These are phyloP conservation scores for Oncorhynchus nerka DNA, from an alignment of 2,113 vertebrate genomes.

Conservation along the genomic window DNA sequence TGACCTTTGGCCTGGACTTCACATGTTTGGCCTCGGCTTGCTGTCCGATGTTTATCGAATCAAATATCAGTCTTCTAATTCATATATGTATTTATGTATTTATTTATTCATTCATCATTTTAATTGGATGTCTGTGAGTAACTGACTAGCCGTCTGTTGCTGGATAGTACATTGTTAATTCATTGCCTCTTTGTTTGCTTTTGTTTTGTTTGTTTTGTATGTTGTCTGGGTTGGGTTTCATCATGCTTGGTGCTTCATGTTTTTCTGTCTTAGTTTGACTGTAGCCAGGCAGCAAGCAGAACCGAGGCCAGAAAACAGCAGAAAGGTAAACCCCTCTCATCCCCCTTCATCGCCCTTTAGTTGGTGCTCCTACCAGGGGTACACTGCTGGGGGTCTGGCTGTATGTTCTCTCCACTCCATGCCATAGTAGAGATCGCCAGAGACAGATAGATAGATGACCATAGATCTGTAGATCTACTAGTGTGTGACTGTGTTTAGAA, in stretches of 20 bases:
- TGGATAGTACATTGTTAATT: background rate
- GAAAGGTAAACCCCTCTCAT: slow-evolving; percentile 71
- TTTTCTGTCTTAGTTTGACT: slow-evolving; percentile 75
- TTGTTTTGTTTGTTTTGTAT: slow-evolving; percentile 33
- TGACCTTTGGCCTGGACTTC: slow-evolving; percentile 42
- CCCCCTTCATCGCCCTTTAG: background rate
- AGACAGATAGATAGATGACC: background rate
- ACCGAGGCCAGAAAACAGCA: slow-evolving; percentile 66
- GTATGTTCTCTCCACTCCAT: background rate
- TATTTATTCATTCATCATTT: background rate
- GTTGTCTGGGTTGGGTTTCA: slow-evolving; percentile 49
- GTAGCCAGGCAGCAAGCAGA: slow-evolving; percentile 74
- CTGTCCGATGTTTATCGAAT: slow-evolving; percentile 29
- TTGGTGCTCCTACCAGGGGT: background rate
- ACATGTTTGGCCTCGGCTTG: slow-evolving; percentile 12
- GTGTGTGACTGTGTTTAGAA: background rate
- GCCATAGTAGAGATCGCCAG: background rate
- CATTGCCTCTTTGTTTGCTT: slow-evolving; percentile 8
- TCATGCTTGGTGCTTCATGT: slow-evolving; percentile 65
- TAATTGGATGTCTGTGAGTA: background rate
- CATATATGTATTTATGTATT: slow-evolving; percentile 35
- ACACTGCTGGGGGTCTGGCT: background rate
- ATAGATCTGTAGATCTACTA: background rate
- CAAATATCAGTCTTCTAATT: slow-evolving; percentile 45
- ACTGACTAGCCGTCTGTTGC: background rate